Percentiles rank a stretch among this genome's conserved stretches.
phyloP scores from a whole-genome alignment of 2,888 invertebrate species.

The Coremacera marginata region DNA sequence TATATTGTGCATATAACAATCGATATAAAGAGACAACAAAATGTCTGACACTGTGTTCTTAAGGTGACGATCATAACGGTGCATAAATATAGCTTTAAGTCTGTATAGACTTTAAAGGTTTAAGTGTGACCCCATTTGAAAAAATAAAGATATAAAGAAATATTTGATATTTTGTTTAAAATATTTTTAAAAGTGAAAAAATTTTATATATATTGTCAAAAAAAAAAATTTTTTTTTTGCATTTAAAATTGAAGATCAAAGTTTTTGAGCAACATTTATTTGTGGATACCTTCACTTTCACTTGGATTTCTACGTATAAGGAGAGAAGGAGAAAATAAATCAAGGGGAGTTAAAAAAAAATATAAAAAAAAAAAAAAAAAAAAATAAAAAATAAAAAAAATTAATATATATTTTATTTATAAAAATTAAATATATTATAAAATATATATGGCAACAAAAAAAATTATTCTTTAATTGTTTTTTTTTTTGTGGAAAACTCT shows the following conservation, averaged over 20 bases:
- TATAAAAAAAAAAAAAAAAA: background rate
- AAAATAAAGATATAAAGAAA: background rate
- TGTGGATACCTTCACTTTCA: conserved; percentile 19
- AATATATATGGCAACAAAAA: too few relatives aligned
- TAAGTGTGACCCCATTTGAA: conserved; percentile 5
- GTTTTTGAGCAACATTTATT: background rate
- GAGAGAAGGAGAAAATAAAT: background rate
- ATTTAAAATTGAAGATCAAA: too few relatives aligned
- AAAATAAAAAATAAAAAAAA: too few relatives aligned
- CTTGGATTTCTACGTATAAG: conserved; percentile 1
- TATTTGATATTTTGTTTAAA: background rate
- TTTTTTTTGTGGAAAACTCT: too few relatives aligned
- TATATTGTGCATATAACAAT: background rate
- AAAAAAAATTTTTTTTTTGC: too few relatives aligned
- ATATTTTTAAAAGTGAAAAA: background rate
- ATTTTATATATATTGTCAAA: background rate
- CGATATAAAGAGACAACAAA: background rate
- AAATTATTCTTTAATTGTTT: too few relatives aligned
- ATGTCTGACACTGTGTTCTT: background rate
- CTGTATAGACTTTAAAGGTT: background rate
- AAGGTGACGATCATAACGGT: background rate
- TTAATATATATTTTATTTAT: too few relatives aligned
- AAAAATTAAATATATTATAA: too few relatives aligned
- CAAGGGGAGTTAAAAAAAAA: background rate
- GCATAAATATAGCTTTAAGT: too few relatives aligned